Base-by-base conservation (phyloP, 2,888 invertebrate species). In the Epirrhoe alternata region DNA sequence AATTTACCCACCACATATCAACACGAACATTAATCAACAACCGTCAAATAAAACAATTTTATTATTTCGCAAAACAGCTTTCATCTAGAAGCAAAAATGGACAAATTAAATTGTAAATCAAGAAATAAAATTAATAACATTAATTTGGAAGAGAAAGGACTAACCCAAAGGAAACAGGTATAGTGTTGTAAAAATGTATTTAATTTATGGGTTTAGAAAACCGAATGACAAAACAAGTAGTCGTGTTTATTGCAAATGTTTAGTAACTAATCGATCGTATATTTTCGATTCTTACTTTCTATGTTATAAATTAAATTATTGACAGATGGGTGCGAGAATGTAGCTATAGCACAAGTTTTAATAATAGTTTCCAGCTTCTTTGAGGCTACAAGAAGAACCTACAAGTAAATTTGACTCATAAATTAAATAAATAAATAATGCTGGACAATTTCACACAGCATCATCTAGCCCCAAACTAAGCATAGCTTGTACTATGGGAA, bases 171-270 rank as follows among this genome's bases (percentile, higher is more conserved):
- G 69, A 75, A 76, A 77, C 66, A 61, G 53, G 69, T 70, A 68
- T 52, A 50, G 72, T 73, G 75, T 75, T 77, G 70, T 77, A 83
- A 83, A 79, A 77, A 77, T 76, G 68, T 72, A 76, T 69, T 66
- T 68, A 76, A 87, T 86, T 86, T 85, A 85, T 83, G 77, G 66
- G 68, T 83, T 84, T 86, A 82, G 82, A 86, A 87, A 87, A 79
- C 77, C 72, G 69, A 77, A 79, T 80, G 81, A 84, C 81, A 83
- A 79, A 80, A 77, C 71, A 76, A 69, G 74, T 76, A 75, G 75
- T 78, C 59, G 64, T 59, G 35, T 68, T 69, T 71, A 68, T 68
- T 72, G 71, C 72, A 65, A 70, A 70, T 73, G 71, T 70, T 68
- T 66, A 58, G 52, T 58, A 53, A 58, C 66, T 66, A 71, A 70